A percentile compares a stretch with the other conserved stretches of the same genome.
These are phyloP conservation scores for Mayetiola destructor DNA, from an alignment of 2,888 invertebrate species.

Conservation along the genomic window DNA sequence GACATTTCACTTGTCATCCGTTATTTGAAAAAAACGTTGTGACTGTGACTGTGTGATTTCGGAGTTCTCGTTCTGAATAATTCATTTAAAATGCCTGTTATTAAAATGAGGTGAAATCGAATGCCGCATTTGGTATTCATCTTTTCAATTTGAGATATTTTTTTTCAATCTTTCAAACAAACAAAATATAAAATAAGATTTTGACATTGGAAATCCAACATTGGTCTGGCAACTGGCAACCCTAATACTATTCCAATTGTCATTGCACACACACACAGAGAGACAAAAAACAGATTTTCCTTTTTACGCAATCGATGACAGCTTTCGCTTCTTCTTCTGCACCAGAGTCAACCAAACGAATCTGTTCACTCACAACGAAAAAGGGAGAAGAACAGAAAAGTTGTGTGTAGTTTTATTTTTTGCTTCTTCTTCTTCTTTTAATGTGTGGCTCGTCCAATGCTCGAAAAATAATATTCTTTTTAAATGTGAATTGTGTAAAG, in stretches of 20 bases:
- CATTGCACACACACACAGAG: neutral
- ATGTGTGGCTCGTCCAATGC: too few species aligned
- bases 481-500: neutral
- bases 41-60: neutral
- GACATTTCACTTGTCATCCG: neutral
- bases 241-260: neutral
- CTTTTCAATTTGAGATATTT: neutral
- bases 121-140: neutral
- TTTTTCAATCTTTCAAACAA: neutral
- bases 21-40: neutral
- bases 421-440: neutral
- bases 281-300: too few species aligned
- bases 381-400: neutral
- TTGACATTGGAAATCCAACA: neutral
- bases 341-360: too few species aligned
- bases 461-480: neutral
- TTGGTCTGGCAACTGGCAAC: neutral
- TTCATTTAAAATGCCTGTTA: neutral
- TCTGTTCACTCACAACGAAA: too few species aligned
- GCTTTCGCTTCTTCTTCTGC: neutral
- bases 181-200: too few species aligned
- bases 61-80: neutral
- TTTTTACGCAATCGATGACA: slow-evolving; percentile 6
- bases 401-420: too few species aligned
- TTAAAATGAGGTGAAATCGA: neutral